Percentiles rank a stretch among this genome's conserved stretches.
These are phyloP conservation scores for Paracyclopina nana DNA, from an alignment of 1,140 invertebrate species.

Conservation along the genomic window DNA sequence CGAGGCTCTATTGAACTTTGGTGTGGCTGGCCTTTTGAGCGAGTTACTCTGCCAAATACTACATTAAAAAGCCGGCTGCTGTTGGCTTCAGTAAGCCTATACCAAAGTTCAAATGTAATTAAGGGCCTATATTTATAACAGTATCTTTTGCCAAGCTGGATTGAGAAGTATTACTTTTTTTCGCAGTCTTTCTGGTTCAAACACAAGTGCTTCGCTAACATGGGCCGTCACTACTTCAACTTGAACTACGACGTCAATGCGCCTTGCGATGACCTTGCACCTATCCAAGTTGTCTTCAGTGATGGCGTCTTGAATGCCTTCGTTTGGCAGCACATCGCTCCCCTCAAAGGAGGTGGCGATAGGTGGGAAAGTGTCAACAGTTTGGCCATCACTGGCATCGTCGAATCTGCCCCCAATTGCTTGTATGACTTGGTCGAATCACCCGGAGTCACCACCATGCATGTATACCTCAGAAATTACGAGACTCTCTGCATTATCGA, in stretches of 20 bases:
- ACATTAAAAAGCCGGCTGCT: background rate
- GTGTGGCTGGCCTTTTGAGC: too few relatives aligned
- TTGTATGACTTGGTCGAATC: background rate
- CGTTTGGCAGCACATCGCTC: slow-evolving; percentile 14
- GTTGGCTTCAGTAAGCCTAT: background rate
- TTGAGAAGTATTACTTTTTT: background rate
- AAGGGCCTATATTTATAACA: background rate
- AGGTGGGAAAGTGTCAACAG: slow-evolving; percentile 3
- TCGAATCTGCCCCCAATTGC: slow-evolving; percentile 12
- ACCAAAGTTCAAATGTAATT: background rate
- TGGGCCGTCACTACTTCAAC: slow-evolving; percentile 16
- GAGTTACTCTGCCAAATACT: too few relatives aligned
- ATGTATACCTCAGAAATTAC: slow-evolving; percentile 11
- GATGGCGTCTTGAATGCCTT: slow-evolving; percentile 9
- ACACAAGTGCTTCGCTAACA: slow-evolving; percentile 9
- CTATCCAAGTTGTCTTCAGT: slow-evolving; percentile 10
- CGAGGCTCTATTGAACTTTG: too few relatives aligned
- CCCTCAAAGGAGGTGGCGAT: background rate
- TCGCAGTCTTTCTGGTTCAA: slow-evolving; percentile 1
- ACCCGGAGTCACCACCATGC: slow-evolving; percentile 15
- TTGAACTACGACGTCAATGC: slow-evolving; percentile 7
- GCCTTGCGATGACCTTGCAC: background rate
- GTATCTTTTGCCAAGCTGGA: background rate
- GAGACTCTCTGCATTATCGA: slow-evolving; percentile 2
- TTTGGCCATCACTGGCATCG: slow-evolving; percentile 3